phyloP scores from a whole-genome alignment of 2,797 vertebrate genomes.

The Coilia nasus region DNA sequence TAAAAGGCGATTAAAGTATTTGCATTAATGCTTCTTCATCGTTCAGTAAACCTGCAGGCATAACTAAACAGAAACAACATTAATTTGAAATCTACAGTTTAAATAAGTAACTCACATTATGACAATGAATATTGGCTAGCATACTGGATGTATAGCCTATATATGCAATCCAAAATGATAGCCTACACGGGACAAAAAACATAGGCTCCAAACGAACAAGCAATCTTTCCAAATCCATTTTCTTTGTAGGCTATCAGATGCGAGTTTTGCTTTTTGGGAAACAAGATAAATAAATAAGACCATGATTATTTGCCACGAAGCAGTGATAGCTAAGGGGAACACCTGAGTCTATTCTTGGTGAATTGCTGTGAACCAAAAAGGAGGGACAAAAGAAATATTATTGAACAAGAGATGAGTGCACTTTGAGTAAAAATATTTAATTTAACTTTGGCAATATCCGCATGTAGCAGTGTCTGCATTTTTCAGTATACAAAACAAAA shows the following conservation, averaged over 20 bases:
- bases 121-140: background rate
- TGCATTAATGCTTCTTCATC: background rate
- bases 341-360: background rate
- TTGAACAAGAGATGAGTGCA: background rate
- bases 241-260: no score
- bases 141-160: background rate
- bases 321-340: background rate
- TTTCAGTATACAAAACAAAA: background rate
- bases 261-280: background rate
- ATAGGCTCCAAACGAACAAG: background rate
- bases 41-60: background rate
- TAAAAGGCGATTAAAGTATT: background rate
- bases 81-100: background rate
- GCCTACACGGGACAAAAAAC: background rate
- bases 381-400: background rate
- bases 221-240: background rate
- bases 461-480: background rate
- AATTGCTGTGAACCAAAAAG: background rate
- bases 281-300: background rate
- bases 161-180: background rate
- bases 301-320: background rate
- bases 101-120: background rate
- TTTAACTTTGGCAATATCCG: background rate
- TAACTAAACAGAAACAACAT: background rate
- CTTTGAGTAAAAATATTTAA: background rate